Percentiles rank a stretch among this genome's conserved stretches.
Conservation (phyloP, 2,888 invertebrate genomes). For the Perizoma affinitatum region DNA sequence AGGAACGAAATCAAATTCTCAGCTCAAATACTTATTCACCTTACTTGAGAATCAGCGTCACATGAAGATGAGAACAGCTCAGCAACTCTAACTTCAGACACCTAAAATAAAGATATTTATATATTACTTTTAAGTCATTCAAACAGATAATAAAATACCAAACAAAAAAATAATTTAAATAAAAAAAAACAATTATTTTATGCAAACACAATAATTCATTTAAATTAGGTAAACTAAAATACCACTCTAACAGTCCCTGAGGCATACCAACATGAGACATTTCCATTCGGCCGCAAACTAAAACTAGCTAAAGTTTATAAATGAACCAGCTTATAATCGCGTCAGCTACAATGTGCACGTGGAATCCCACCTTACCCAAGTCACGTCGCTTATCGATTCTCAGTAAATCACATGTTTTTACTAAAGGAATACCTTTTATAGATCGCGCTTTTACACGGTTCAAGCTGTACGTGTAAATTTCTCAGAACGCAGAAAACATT, state of each 20-base stretch:
- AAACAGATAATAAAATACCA: no score
- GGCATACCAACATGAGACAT: no score
- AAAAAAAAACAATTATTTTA: no score
- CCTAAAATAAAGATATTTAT: no score
- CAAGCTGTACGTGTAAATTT: slow-evolving; percentile 23
- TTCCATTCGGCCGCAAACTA: no score
- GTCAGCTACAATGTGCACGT: slow-evolving; percentile 15
- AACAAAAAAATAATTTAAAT: no score
- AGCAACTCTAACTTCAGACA: no score
- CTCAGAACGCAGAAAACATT: no score
- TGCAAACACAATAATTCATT: no score
- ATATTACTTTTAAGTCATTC: no score
- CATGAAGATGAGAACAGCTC: slow-evolving; percentile 6
- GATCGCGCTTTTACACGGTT: slow-evolving; percentile 24
- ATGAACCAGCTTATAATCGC: slow-evolving; percentile 1
- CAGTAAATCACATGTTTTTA: slow-evolving; percentile 44
- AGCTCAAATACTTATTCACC: slow-evolving; percentile 47
- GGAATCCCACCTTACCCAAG: slow-evolving; percentile 36
- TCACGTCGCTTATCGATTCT: slow-evolving; percentile 52
- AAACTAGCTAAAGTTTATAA: background rate
- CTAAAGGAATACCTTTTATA: slow-evolving; percentile 34
- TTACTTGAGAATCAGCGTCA: slow-evolving; percentile 29
- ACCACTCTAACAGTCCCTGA: no score
- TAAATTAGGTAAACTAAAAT: no score
- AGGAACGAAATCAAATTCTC: slow-evolving; percentile 48